A percentile compares a stretch with the other conserved stretches of the same genome.
phyloP scores from a whole-genome alignment of 2,888 invertebrate species.

The Epinotia nisella region DNA sequence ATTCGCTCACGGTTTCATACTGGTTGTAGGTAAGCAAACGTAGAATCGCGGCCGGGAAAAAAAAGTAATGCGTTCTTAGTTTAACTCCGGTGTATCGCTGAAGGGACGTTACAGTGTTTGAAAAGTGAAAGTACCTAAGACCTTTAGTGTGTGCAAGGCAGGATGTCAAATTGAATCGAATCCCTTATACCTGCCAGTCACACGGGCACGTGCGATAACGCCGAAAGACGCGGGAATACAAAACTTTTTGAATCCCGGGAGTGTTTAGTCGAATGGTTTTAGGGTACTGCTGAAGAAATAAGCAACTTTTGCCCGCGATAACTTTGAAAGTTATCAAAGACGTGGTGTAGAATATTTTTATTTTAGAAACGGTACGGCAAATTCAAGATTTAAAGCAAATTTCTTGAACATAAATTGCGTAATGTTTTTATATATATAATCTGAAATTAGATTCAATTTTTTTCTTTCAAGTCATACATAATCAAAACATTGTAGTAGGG shows the following conservation, averaged over 20 bases:
- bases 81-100: constrained; percentile 18
- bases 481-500: no score
- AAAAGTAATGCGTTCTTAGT: constrained; percentile 38
- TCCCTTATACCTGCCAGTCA: constrained; percentile 45
- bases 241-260: constrained; percentile 55
- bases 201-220: constrained; percentile 54
- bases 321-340: constrained; percentile 40
- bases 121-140: constrained; percentile 13
- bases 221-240: constrained; percentile 48
- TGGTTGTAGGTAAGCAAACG: constrained; percentile 32
- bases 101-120: neutral
- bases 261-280: constrained; percentile 49
- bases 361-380: neutral
- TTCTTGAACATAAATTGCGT: neutral
- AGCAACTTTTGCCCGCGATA: constrained; percentile 40
- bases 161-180: constrained; percentile 39
- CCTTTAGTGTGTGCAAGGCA: neutral
- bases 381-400: neutral
- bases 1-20: constrained; percentile 24
- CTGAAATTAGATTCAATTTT: neutral
- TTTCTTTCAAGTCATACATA: no score
- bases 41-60: constrained; percentile 6
- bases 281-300: constrained; percentile 49
- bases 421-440: neutral
- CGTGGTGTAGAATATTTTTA: constrained; percentile 38